Evolutionary conservation across 2,113 vertebrate species (phyloP).

Genomic region (Takifugu flavidus): DNA sequence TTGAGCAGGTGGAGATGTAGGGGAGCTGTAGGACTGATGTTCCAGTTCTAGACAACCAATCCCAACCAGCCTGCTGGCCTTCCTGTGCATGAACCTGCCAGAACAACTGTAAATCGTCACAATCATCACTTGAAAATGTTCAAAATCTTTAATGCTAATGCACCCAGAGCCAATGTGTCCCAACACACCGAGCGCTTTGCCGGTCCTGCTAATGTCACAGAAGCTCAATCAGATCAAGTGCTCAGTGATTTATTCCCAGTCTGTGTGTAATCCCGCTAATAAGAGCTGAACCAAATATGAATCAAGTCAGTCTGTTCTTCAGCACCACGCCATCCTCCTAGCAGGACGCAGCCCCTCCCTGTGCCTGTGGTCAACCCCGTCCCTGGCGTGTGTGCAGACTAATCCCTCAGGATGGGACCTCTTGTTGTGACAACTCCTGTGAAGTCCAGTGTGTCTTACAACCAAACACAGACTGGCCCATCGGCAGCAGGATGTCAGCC

Average conservation of each 20-base stretch:
- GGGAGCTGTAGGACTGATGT: too few species aligned
- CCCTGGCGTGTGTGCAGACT: conserved; percentile 46
- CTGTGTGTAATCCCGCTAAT: conserved; percentile 14
- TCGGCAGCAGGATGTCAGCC: conserved; percentile 65
- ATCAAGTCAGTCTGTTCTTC: conserved; percentile 1
- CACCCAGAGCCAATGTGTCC: conserved; percentile 18
- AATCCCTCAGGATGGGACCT: conserved; percentile 62
- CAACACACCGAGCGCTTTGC: conserved; percentile 14
- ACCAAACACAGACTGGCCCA: conserved; percentile 67
- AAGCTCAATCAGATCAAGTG: conserved; percentile 20
- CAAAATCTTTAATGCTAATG: too few species aligned
- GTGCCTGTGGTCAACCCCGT: conserved; percentile 23
- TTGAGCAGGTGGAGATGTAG: too few species aligned
- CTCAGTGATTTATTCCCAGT: conserved; percentile 13
- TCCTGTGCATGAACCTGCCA: too few species aligned
- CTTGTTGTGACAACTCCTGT: conserved; percentile 77
- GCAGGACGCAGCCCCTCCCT: not conserved
- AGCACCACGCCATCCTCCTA: conserved; percentile 8
- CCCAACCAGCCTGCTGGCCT: too few species aligned
- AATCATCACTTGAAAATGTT: too few species aligned
- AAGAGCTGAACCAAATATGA: not conserved
- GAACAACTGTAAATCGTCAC: too few species aligned
- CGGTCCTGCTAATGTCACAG: conserved; percentile 15
- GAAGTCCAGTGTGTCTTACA: conserved; percentile 72
- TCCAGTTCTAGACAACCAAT: too few species aligned